phyloP scores from a whole-genome alignment of 2,113 vertebrate genomes.

The Boleophthalmus pectinirostris region DNA sequence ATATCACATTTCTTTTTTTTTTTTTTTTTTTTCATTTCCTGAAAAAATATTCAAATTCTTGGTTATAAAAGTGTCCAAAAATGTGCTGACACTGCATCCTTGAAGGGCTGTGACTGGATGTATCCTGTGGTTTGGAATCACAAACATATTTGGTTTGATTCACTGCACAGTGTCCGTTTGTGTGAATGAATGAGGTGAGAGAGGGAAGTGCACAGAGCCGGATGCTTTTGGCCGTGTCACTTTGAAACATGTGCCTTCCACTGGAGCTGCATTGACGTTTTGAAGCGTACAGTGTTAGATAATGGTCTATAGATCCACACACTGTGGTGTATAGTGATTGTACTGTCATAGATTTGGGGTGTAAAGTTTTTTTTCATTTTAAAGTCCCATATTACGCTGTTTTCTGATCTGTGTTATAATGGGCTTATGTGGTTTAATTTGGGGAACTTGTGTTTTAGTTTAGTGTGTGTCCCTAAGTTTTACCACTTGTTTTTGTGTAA shows the following conservation, averaged over 20 bases:
- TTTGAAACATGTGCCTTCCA: constrained; percentile 2
- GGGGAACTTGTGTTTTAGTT: too few relatives aligned
- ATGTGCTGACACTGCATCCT: neutral
- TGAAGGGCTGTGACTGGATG: constrained; percentile 4
- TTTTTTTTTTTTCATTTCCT: too few relatives aligned
- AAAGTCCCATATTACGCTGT: too few relatives aligned
- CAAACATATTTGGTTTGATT: constrained; percentile 23
- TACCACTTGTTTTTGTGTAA: too few relatives aligned
- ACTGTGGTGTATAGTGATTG: neutral
- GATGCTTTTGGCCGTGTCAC: constrained; percentile 13
- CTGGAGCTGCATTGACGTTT: constrained; percentile 13
- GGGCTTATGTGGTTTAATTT: too few relatives aligned
- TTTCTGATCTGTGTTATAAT: too few relatives aligned
- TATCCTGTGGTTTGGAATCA: neutral
- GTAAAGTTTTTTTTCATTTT: neutral
- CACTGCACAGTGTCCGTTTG: constrained; percentile 22
- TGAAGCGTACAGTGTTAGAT: constrained; percentile 20
- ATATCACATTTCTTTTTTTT: too few relatives aligned
- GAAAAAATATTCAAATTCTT: too few relatives aligned
- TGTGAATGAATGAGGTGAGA: constrained; percentile 8
- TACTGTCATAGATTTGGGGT: neutral
- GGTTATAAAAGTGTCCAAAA: neutral
- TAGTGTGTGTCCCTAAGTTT: too few relatives aligned
- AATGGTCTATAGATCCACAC: constrained; percentile 32
- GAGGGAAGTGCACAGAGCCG: constrained; percentile 21